phyloP scores from a whole-genome alignment of 2,113 vertebrate species.

The Phodopus roborovskii region DNA sequence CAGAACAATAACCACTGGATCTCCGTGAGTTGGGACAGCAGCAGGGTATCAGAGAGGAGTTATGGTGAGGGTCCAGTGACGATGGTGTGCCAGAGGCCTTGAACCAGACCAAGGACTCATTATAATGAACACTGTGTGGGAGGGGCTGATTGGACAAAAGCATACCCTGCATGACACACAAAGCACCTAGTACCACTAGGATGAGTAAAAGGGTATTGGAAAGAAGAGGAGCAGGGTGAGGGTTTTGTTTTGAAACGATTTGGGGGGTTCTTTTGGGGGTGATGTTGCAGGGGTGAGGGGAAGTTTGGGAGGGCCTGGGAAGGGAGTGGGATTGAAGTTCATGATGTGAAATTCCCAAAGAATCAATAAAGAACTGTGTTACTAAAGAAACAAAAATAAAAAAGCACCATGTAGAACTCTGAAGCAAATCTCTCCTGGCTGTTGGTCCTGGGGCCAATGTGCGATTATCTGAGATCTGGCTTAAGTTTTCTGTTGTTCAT shows the following conservation, averaged over 20 bases:
- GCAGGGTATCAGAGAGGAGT: background rate
- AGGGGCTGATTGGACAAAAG: background rate
- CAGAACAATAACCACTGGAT: too few relatives aligned
- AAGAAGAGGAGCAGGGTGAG: background rate
- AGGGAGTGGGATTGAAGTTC: background rate
- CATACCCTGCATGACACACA: background rate
- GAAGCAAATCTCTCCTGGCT: slow-evolving; percentile 55
- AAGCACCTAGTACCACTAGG: background rate
- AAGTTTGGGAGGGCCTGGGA: background rate
- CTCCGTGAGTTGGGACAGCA: background rate
- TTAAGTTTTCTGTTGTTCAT: slow-evolving; percentile 75
- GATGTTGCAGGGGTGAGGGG: background rate
- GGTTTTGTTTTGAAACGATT: background rate
- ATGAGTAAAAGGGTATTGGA: background rate
- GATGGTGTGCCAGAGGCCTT: background rate
- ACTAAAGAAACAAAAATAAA: too few relatives aligned
- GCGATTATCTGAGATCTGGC: slow-evolving; percentile 84
- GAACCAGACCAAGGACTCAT: background rate
- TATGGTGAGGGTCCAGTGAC: background rate
- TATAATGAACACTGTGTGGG: background rate
- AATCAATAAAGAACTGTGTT: background rate
- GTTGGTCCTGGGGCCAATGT: slow-evolving; percentile 71
- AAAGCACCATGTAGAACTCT: background rate
- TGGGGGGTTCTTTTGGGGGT: background rate
- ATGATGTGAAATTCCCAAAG: background rate